Base-by-base conservation (phyloP, 2,888 invertebrate species). In the Artemia sinica region DNA sequence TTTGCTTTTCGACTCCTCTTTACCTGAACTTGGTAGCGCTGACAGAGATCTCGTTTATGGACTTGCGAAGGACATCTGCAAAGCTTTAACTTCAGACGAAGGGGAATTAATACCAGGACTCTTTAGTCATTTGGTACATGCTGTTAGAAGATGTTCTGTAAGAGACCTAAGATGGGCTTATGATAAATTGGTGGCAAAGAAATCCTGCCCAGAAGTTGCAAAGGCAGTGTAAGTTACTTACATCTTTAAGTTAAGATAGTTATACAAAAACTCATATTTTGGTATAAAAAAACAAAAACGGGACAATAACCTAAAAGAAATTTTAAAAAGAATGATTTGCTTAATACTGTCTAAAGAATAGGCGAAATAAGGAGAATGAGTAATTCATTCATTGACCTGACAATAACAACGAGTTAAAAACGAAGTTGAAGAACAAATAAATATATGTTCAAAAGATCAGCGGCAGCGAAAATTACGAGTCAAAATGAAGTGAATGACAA, bases 81-180 rank as follows among this genome's bases (percentile, higher is more conserved):
- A 66, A 18, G 50, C 65, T 12, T 41, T 68, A 13, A 48, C 68
- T 18, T 41, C 50, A 28, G 70, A 68, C 73, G 28, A 73, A 72
- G 9, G 82, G 84, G 18, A 83, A 28, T 82, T 84, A 66, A 85
- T 87, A 5, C 89, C 89, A 1, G 82, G 81, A 13, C 80, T 81
- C 72, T 87, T 87, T 75, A 81, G 83, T 7, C 82, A 84, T 66
- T 79, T 88, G 65, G 81, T 87, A 72, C 84, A 84, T 76, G 81
- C 87, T 3, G 78, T 91, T 71, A 82, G 86, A 63, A 78, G 80
- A 2, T 82, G 85, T 49, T 84, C 79, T 75, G 85, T 86, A 71
- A 84, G 85, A 11, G 88, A 89, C 71, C 79, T 91, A 14, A 75
- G 85, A n/a, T 81, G 83, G 8, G 83, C 86, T 1, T 87, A 84